Conservation (phyloP, 2,113 vertebrate species). For the Prochilodus magdalenae region DNA sequence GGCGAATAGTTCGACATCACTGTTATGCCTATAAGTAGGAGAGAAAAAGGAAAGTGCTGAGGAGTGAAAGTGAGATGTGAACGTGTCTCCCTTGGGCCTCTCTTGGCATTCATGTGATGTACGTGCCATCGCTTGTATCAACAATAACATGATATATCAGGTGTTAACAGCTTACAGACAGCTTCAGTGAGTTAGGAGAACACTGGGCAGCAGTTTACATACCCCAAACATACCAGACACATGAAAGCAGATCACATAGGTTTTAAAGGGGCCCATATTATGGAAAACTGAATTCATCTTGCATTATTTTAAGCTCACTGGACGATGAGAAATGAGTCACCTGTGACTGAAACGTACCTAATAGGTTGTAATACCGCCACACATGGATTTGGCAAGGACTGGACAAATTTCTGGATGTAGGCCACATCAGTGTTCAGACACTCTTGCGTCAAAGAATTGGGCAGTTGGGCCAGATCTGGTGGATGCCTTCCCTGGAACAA, state of each 20-base stretch:
- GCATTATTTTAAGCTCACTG: no score
- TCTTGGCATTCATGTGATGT: neutral
- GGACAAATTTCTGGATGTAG: no score
- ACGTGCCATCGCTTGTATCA: neutral
- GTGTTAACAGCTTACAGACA: neutral
- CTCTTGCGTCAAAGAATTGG: no score
- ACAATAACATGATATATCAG: neutral
- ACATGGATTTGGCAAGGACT: no score
- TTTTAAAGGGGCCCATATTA: neutral
- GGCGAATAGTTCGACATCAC: neutral
- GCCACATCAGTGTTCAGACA: no score
- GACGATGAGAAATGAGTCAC: no score
- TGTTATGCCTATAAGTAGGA: neutral
- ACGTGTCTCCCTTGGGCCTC: neutral
- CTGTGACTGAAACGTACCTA: no score
- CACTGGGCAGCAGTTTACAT: conserved; percentile 22
- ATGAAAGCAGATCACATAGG: conserved; percentile 26
- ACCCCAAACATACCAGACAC: conserved; percentile 42
- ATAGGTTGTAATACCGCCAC: no score
- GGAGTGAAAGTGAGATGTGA: neutral
- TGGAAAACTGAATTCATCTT: no score
- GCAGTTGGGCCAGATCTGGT: no score
- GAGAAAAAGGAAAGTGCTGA: neutral
- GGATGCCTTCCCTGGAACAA: no score
- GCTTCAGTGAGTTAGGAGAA: conserved; percentile 11